Evolutionary conservation across 2,888 invertebrate genomes (phyloP).

Genomic region (Dysmachus trigonus): DNA sequence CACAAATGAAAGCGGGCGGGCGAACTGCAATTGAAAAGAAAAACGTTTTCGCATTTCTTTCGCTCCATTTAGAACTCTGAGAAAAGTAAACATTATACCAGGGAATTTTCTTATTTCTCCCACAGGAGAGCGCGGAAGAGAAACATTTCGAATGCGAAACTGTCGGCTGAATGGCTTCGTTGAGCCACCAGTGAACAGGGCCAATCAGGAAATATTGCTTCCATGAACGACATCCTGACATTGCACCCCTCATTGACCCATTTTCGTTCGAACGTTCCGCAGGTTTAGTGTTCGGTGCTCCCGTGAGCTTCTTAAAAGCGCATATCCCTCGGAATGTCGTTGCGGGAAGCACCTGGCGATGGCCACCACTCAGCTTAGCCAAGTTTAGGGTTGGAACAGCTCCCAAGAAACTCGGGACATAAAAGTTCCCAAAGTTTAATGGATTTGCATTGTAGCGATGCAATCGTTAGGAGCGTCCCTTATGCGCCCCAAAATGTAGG

Average conservation of each 20-base stretch:
- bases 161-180: background rate
- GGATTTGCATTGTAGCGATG: constrained; percentile 14
- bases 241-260: background rate
- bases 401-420: background rate
- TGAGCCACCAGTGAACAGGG: background rate
- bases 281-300: background rate
- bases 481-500: background rate
- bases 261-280: background rate
- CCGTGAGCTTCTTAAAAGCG: background rate
- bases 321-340: background rate
- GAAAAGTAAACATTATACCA: background rate
- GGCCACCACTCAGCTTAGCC: background rate
- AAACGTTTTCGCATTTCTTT: background rate
- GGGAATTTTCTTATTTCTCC: background rate
- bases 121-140: background rate
- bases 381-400: background rate
- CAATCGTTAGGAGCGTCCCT: background rate
- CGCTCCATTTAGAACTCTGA: background rate
- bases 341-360: background rate
- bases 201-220: background rate
- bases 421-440: constrained; percentile 13
- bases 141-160: background rate
- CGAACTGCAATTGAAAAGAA: background rate
- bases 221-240: background rate
- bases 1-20: background rate